Base-by-base conservation (phyloP, 2,888 invertebrate genomes). In the Eretmocerus hayati region DNA sequence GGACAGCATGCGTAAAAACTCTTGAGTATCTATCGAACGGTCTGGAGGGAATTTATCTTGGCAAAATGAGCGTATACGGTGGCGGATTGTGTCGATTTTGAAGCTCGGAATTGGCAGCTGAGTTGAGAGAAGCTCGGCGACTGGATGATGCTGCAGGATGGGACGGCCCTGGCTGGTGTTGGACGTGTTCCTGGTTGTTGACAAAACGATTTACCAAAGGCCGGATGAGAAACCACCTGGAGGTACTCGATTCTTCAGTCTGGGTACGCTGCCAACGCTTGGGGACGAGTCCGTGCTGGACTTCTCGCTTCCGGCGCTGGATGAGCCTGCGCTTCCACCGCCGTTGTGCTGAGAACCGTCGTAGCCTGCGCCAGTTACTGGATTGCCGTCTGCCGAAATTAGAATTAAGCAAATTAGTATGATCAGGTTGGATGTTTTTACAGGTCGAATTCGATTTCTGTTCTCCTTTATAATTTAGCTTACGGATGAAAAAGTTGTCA, bases 161-260 rank as follows among this genome's bases (percentile, higher is more conserved):
- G 26, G 5, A n/a, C n/a, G n/a, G n/a, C n/a, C n/a, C n/a, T n/a
- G n/a, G n/a, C n/a, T 36, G 22, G 18, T 36, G 26, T 30, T 3
- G 20, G 23, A n/a, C 8, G 19, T 36, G 22, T 15, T 36, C 19
- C 31, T 3, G 20, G 23, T 11, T 5, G 19, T 4, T 31, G 18
- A 6, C 20, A 16, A 16, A 9, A 13, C 2, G 18, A 2, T 67
- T 78, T 81, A 83, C 83, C 83, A 83, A 57, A 83, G 78, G 57
- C 82, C 81, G 57, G 81, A 81, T 56, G 83, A 82, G 68, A 73
- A 81, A 42, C 83, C 83, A 60, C 83, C 83, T 43, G 83, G 83
- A 42, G 83, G 83, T 57, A 83, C 80, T 68, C 82, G 81, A 65
- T 71, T 74, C 63, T 78, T 77, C 48, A 72, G 53, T 74, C 66